Base-by-base conservation (phyloP, 92 coral and sea anemone species). In the Micromussa lordhowensis region DNA sequence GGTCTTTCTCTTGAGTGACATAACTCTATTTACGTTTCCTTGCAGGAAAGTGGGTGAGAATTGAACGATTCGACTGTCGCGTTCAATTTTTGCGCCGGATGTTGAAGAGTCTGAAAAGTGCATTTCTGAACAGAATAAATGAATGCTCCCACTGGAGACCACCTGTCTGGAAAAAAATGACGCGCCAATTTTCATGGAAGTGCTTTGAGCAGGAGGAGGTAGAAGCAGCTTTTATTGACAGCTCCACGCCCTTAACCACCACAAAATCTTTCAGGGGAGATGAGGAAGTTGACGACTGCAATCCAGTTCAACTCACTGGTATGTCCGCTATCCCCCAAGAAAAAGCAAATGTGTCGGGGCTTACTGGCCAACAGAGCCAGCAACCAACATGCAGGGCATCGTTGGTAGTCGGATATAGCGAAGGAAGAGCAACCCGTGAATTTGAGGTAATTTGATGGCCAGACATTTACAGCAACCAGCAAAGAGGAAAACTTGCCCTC, bases 381-480 rank as follows among this genome's bases (percentile, higher is more conserved):
- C 75, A 40, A 26, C 87, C 93, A 35, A 90, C 90, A 19, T 80
- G 90, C 89, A 66, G 84, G 73, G 82, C 93, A 28, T 81, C 87
- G 16, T 66, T 90, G 29, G 72, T 86, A 14, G 86, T 90, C 30
- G 88, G 90, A 7, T 26, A 57, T 30, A 90, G 90, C 31, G 93
- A 90, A 51, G 90, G 93, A 51, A 80, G 90, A 72, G 93, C 93
- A 48, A 90, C 93, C 75, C 80, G 93, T 31, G 90, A 90, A 40
- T 85, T 90, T 38, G 93, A 85, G 49, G 34, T 86, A 32, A 79
- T 85, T n/a, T 90, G 90, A 87, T 90, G 90, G 91, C 87, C 80
- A n/a, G 73, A 88, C 76, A 64, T 73, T 14, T 40, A 72, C 64
- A 59, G 70, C 49, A 48, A 24, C 72, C 34, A n/a, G 4, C 14